Conservation (phyloP, 1,140 invertebrate species). For the Nasonia giraulti region DNA sequence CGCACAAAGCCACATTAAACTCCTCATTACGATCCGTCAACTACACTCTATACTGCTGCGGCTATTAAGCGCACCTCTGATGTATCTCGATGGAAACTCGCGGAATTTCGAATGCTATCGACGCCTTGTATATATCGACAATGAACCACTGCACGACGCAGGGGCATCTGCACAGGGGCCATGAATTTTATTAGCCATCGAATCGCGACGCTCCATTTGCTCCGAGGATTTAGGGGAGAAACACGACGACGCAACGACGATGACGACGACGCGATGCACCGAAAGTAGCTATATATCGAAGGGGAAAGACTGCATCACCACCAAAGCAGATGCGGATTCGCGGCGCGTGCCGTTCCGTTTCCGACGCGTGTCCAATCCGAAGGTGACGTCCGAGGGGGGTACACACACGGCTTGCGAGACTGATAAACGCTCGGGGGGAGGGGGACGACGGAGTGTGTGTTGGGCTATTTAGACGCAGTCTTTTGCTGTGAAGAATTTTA, state of each 20-base stretch:
- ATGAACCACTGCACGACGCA: not conserved
- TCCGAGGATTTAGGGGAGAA: not conserved
- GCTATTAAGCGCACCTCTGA: too few species aligned
- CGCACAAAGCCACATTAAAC: too few species aligned
- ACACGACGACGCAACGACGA: not conserved
- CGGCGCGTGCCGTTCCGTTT: slow-evolving; percentile 25
- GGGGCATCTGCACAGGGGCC: slow-evolving; percentile 22
- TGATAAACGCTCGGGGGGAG: not conserved
- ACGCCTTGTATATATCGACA: not conserved
- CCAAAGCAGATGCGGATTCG: slow-evolving; percentile 6
- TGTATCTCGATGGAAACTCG: too few species aligned
- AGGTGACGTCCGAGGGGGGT: slow-evolving; percentile 1
- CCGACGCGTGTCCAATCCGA: slow-evolving; percentile 16
- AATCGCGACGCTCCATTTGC: slow-evolving; percentile 56
- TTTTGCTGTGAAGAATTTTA: not conserved
- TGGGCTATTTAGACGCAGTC: not conserved
- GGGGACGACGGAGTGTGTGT: not conserved
- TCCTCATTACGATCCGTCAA: too few species aligned
- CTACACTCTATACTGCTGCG: not conserved
- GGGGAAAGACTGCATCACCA: too few species aligned
- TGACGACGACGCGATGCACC: too few species aligned
- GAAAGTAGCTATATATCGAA: not conserved
- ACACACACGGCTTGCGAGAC: not conserved
- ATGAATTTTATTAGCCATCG: slow-evolving; percentile 57
- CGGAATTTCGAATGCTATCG: slow-evolving; percentile 21